Base-by-base conservation (phyloP, 1,140 invertebrate genomes). In the Drosophila fuyamai region DNA sequence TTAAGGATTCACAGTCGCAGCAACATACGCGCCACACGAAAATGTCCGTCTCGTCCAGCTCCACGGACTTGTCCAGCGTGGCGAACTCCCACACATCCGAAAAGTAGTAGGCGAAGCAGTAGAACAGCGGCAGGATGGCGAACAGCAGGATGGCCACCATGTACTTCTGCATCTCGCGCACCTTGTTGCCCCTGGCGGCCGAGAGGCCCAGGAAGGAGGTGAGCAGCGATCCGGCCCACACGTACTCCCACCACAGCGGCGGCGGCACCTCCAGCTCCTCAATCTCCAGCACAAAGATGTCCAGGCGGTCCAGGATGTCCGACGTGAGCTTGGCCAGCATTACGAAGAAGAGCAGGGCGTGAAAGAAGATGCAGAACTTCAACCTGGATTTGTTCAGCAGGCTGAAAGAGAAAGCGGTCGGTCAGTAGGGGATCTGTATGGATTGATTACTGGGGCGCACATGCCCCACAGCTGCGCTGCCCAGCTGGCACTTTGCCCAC, bases 211-310 rank as follows among this genome's bases (percentile, higher is more conserved):
- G 91, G 91, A 98, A 96, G 44, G 97, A 96, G 41, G 97, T 94
- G n/a, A 98, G 92, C 56, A 98, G 93, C 78, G 97, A 98, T 4
- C 95, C 93, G 76, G 97, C 96, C 98, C 98, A 99, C 74, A 97
- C 95, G 92, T 98, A 99, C 93, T 99, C 98, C 98, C 98, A 99
- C 91, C 85, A 91, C 23, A 92, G 60, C n/a, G 91, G 78, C 93
- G 96, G 96, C 79, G 98, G 98, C 93, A 99, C 95, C 94, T 97
- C 96, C 76, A 98, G 93, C 93, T 98, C 97, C 94, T 98, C 97
- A 91, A 98, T 96, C 94, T 98, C 97, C 89, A 98, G 94, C 84
- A 98, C 97, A 93, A 98, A 98, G 92, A 98, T 96, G 93, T 98
- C 97, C 84, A 98, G 94, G 92, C 95, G 95, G 93, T 98, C 97